Percentiles rank a stretch among this genome's conserved stretches.
These are phyloP conservation scores for Aplochiton taeniatus DNA, from an alignment of 2,797 vertebrate species.

Conservation along the genomic window DNA sequence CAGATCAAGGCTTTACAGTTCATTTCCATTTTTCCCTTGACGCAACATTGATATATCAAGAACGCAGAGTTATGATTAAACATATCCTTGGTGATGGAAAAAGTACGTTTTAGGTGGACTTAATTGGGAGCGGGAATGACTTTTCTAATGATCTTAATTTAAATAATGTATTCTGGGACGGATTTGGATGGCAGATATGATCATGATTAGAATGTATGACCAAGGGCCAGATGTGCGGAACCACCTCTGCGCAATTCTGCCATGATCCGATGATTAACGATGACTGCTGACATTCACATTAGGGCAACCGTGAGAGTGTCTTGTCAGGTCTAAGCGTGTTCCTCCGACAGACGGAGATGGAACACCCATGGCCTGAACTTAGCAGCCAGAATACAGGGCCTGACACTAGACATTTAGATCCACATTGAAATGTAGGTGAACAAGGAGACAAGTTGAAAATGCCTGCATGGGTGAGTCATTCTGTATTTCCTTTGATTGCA, in stretches of 20 bases:
- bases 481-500: too few species aligned
- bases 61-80: slow-evolving; percentile 56
- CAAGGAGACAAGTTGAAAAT: slow-evolving; percentile 26
- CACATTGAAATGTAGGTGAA: slow-evolving; percentile 20
- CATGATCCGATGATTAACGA: slow-evolving; percentile 62
- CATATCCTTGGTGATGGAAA: slow-evolving; percentile 42
- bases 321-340: slow-evolving; percentile 40
- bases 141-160: slow-evolving; percentile 71
- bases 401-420: slow-evolving; percentile 25
- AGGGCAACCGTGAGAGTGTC: slow-evolving; percentile 50
- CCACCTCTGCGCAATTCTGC: slow-evolving; percentile 62
- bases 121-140: slow-evolving; percentile 60
- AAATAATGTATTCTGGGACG: slow-evolving; percentile 67
- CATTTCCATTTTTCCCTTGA: slow-evolving; percentile 43
- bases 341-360: slow-evolving; percentile 41
- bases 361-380: slow-evolving; percentile 30
- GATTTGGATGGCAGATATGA: slow-evolving; percentile 59
- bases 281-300: slow-evolving; percentile 47
- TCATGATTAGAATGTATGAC: slow-evolving; percentile 70
- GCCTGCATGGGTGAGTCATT: too few species aligned
- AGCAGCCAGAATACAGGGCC: slow-evolving; percentile 24
- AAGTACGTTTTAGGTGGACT: slow-evolving; percentile 61
- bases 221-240: slow-evolving; percentile 65
- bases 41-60: slow-evolving; percentile 23
- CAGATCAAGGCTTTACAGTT: slow-evolving; percentile 2